These are phyloP conservation scores for Beroe forskalii DNA, from an alignment of 37 sponge, comb jelly and placozoan species.

Conservation along the genomic window DNA sequence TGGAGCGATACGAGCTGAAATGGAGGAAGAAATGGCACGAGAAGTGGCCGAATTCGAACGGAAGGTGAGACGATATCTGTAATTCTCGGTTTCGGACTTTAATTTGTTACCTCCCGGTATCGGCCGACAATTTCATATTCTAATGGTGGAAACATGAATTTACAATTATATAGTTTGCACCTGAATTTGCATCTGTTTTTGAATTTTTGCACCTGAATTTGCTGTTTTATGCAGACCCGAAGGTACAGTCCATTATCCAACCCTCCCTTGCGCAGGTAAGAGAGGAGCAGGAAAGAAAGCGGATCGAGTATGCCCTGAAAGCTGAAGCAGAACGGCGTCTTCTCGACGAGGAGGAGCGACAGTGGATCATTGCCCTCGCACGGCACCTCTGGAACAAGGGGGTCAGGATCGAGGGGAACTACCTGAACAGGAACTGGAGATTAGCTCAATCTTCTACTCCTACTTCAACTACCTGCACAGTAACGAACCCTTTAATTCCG, in stretches of 20 bases:
- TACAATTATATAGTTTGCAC: no score
- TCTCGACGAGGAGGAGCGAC: slow-evolving; percentile 31
- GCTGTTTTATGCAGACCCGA: no score
- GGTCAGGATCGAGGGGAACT: slow-evolving; percentile 37
- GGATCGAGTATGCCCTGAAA: slow-evolving; percentile 59
- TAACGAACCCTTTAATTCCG: slow-evolving; percentile 42
- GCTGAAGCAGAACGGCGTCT: slow-evolving; percentile 52
- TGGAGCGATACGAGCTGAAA: background rate
- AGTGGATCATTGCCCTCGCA: slow-evolving; percentile 50
- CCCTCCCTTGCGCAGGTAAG: no score
- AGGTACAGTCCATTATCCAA: no score
- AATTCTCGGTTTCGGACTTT: background rate
- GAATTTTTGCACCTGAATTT: no score
- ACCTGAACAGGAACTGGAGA: slow-evolving; percentile 43
- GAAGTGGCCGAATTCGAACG: slow-evolving; percentile 48
- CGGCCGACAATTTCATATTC: no score
- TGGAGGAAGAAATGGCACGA: slow-evolving; percentile 58
- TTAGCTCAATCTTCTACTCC: slow-evolving; percentile 62
- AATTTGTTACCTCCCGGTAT: no score
- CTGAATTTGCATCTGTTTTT: no score
- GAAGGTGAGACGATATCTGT: no score
- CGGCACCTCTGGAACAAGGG: slow-evolving; percentile 65
- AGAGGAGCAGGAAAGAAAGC: slow-evolving; percentile 20
- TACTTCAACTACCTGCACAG: slow-evolving; percentile 57
- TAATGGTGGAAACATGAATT: no score